phyloP scores from a whole-genome alignment of 2,113 vertebrate genomes.

The Indri indri region DNA sequence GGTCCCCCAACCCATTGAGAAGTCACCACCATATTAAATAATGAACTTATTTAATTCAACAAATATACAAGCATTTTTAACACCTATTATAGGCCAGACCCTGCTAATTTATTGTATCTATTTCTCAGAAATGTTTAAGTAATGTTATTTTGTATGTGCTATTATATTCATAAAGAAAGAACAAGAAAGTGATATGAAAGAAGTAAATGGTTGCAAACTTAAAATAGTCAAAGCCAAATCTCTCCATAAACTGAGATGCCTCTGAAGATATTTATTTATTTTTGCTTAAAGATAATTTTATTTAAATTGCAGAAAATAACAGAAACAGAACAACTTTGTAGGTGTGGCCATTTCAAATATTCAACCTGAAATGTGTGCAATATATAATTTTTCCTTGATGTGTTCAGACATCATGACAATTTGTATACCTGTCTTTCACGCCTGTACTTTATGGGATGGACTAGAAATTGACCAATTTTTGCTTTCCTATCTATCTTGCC shows the following conservation, averaged over 20 bases:
- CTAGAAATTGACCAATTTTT: neutral
- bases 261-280: neutral
- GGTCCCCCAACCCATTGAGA: neutral
- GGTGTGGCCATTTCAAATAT: too few species aligned
- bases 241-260: neutral
- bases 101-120: neutral
- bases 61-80: neutral
- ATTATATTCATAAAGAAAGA: neutral
- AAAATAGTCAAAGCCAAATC: neutral
- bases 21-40: neutral
- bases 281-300: too few species aligned
- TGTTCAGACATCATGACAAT: neutral
- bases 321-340: too few species aligned
- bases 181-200: neutral
- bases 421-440: neutral
- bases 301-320: too few species aligned
- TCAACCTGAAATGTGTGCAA: constrained; percentile 1
- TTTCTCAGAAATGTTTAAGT: neutral
- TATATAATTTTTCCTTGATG: neutral
- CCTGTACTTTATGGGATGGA: neutral
- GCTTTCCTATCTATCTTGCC: neutral
- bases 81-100: neutral
- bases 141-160: neutral
- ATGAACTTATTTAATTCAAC: neutral
- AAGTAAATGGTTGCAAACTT: neutral